These are phyloP conservation scores for Etia nguti DNA, from an alignment of 2,113 vertebrate genomes.

Conservation along the genomic window DNA sequence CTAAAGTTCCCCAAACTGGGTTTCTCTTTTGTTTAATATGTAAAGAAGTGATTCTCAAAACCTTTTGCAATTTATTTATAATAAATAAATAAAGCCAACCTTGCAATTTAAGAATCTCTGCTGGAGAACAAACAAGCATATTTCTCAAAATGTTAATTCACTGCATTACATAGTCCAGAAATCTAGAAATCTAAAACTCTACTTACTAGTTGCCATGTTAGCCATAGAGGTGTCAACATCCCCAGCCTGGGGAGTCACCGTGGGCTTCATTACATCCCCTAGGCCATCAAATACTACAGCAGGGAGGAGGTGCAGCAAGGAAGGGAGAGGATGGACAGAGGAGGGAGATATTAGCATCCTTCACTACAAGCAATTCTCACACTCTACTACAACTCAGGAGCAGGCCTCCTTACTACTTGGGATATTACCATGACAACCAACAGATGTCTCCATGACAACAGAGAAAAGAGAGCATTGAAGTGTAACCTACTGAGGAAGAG, in stretches of 20 bases:
- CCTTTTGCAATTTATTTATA: background rate
- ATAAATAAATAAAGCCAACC: background rate
- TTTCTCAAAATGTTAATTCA: background rate
- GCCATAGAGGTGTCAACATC: conserved; percentile 95
- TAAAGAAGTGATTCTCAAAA: background rate
- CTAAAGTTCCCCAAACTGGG: background rate
- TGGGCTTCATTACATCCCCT: conserved; percentile 97
- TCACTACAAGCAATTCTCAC: conserved; percentile 25
- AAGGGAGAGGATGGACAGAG: conserved; percentile 56
- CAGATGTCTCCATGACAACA: conserved; percentile 59
- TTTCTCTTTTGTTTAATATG: background rate
- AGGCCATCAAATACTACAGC: conserved; percentile 89
- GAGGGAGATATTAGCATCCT: conserved; percentile 38
- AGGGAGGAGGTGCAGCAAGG: background rate
- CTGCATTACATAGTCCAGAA: background rate
- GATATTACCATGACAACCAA: conserved; percentile 54
- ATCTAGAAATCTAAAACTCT: conserved; percentile 4
- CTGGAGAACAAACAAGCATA: background rate
- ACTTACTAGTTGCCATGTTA: conserved; percentile 97
- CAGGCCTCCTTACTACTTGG: conserved; percentile 15
- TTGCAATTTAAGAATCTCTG: background rate
- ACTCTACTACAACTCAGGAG: conserved; percentile 13
- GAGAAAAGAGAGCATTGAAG: conserved; percentile 5
- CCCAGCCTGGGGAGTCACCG: conserved; percentile 85
- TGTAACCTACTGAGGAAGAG: background rate